These are phyloP conservation scores for Phaethornis superciliosus DNA, from an alignment of 2,113 vertebrate species.

Conservation along the genomic window DNA sequence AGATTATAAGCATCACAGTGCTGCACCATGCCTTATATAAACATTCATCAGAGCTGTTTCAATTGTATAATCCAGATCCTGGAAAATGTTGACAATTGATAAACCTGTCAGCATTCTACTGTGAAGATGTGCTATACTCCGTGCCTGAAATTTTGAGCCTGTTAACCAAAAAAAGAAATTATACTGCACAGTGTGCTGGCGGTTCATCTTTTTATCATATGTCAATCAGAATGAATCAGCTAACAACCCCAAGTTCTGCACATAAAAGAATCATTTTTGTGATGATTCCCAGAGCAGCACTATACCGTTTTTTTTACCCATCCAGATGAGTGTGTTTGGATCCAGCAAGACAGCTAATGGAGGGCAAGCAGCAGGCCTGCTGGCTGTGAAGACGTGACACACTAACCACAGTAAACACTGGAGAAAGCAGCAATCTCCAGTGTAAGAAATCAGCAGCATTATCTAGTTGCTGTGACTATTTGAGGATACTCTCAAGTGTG, in stretches of 20 bases:
- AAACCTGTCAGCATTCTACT: neutral
- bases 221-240: neutral
- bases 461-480: neutral
- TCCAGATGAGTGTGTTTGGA: neutral
- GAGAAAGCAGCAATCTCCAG: neutral
- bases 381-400: neutral
- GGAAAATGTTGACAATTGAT: neutral
- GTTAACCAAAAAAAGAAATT: neutral
- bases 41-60: neutral
- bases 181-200: neutral
- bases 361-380: neutral
- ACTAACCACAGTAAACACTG: neutral
- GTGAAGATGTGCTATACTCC: neutral
- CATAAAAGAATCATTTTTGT: neutral
- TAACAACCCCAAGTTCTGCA: neutral
- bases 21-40: neutral
- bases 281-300: neutral
- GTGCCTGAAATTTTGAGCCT: neutral
- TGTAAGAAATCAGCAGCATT: neutral
- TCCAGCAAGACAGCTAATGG: neutral
- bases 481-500: neutral
- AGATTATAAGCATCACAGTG: neutral
- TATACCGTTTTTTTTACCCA: neutral
- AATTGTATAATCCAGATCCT: neutral
- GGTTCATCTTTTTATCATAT: conserved; percentile 2